Conservation (phyloP, 2,797 vertebrate genomes). For the Aphelocoma californica region DNA sequence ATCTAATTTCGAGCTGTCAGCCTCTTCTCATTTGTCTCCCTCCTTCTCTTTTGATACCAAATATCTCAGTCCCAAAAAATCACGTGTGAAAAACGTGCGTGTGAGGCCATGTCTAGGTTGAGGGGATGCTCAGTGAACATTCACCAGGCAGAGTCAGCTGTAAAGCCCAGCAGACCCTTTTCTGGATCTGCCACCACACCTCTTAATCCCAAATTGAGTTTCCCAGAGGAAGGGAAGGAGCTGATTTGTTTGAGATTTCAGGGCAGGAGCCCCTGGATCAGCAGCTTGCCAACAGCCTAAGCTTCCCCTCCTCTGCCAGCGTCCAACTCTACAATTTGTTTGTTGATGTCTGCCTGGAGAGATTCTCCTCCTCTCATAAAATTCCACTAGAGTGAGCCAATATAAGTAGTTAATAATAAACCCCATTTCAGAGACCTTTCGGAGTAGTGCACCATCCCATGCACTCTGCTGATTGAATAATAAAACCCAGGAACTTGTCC, state of each 20-base stretch:
- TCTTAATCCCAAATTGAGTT: not conserved
- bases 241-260: not conserved
- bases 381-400: not conserved
- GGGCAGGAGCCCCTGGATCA: not conserved
- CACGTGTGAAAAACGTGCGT: fast-evolving
- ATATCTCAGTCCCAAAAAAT: not conserved
- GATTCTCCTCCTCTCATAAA: not conserved
- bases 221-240: not conserved
- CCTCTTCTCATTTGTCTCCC: not conserved
- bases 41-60: not conserved
- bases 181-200: not conserved
- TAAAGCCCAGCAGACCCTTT: not conserved
- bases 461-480: not conserved
- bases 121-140: not conserved
- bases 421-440: not conserved
- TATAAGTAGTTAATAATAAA: not conserved
- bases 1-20: slow-evolving; percentile 5
- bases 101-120: not conserved
- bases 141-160: not conserved
- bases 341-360: not conserved
- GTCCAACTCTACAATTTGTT: not conserved
- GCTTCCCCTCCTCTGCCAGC: not conserved
- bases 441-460: not conserved
- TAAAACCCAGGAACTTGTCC: not conserved
- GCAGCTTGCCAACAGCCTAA: not conserved